Conservation (phyloP, 2,888 invertebrate species). For the Drosophila emarginata region DNA sequence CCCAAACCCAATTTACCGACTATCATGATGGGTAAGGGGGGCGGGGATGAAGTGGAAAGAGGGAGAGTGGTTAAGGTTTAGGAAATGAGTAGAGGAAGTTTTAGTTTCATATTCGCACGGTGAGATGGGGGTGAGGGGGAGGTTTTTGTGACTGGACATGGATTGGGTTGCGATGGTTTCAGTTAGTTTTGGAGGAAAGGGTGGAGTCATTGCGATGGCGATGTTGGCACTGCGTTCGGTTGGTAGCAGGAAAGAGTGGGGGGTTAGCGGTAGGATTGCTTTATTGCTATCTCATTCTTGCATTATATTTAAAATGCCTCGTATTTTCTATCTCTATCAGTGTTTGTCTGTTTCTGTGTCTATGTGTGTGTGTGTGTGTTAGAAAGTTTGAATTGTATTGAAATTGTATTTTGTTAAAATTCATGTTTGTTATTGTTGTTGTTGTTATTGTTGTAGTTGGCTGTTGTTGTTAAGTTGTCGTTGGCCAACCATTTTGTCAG, state of each 20-base stretch:
- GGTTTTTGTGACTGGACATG: neutral
- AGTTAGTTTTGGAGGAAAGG: slow-evolving; percentile 39
- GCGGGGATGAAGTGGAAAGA: too few relatives aligned
- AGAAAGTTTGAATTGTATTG: slow-evolving; percentile 81
- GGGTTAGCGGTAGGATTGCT: slow-evolving; percentile 13
- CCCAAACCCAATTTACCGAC: neutral
- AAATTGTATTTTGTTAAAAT: slow-evolving; percentile 80
- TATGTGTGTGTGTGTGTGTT: slow-evolving; percentile 64
- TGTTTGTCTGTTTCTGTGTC: slow-evolving; percentile 37
- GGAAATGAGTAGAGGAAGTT: slow-evolving; percentile 80
- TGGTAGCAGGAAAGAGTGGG: neutral
- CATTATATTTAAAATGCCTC: slow-evolving; percentile 29
- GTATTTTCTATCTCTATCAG: slow-evolving; percentile 8
- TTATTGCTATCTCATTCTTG: slow-evolving; percentile 35
- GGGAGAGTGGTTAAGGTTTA: slow-evolving; percentile 27
- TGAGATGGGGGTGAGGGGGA: slow-evolving; percentile 1
- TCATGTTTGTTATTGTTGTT: slow-evolving; percentile 72
- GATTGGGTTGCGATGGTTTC: slow-evolving; percentile 10
- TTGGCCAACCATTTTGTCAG: slow-evolving; percentile 78
- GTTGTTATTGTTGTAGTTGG: slow-evolving; percentile 66
- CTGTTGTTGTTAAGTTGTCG: slow-evolving; percentile 70
- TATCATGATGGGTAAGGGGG: too few relatives aligned
- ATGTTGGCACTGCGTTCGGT: slow-evolving; percentile 69
- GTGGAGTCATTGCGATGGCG: slow-evolving; percentile 61
- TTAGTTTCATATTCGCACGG: slow-evolving; percentile 75